phyloP scores from a whole-genome alignment of 2,888 invertebrate species.

The Xylocampa areola region DNA sequence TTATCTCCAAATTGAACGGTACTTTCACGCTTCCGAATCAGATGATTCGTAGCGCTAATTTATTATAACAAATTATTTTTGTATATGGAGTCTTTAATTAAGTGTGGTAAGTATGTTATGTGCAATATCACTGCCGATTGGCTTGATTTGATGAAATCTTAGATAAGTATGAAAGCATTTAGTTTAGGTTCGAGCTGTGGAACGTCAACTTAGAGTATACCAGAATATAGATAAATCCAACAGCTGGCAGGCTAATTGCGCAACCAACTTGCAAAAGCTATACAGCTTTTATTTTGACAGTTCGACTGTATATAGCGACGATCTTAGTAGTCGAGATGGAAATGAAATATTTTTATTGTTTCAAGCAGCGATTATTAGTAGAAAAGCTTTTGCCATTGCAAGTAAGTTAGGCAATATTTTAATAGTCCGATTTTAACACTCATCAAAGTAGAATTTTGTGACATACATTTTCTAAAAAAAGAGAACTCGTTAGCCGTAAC shows the following conservation, averaged over 20 bases:
- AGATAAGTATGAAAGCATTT: slow-evolving; percentile 5
- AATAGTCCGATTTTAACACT: too few species aligned
- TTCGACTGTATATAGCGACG: too few species aligned
- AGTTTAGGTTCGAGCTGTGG: not conserved
- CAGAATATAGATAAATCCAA: too few species aligned
- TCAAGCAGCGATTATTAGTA: too few species aligned
- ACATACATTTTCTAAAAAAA: slow-evolving; percentile 13
- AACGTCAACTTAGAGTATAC: too few species aligned
- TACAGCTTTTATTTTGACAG: too few species aligned
- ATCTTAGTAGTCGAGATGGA: too few species aligned
- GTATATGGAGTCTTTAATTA: slow-evolving; percentile 34
- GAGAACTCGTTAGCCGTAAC: not conserved
- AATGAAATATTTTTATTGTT: too few species aligned
- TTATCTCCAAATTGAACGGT: not conserved
- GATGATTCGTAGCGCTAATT: slow-evolving; percentile 18
- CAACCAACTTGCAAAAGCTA: too few species aligned
- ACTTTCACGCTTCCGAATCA: slow-evolving; percentile 8
- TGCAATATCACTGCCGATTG: slow-evolving; percentile 47
- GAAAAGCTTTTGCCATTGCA: too few species aligned
- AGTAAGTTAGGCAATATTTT: too few species aligned
- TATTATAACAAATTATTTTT: slow-evolving; percentile 54
- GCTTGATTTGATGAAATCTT: slow-evolving; percentile 18
- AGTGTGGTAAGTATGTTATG: slow-evolving; percentile 28
- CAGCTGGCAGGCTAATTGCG: too few species aligned
- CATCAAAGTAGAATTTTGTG: not conserved